Conservation (phyloP, 2,888 invertebrate genomes). For the Tridacna crocea region DNA sequence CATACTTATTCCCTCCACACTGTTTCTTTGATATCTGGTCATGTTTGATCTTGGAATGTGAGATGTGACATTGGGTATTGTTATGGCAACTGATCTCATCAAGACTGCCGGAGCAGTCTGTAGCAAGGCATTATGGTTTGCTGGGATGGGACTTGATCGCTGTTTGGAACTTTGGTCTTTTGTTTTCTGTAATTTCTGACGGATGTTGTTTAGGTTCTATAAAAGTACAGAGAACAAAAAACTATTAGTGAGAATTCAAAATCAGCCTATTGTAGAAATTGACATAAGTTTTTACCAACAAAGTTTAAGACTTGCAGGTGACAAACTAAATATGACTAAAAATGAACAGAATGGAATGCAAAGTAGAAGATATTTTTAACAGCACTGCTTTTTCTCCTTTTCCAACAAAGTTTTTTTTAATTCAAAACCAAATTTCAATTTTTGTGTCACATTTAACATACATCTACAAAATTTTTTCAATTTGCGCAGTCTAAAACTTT, state of each 20-base stretch:
- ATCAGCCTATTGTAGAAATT: neutral
- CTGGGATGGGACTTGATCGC: constrained; percentile 85
- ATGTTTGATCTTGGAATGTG: constrained; percentile 86
- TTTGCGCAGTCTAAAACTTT: no score
- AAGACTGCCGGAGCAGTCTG: constrained; percentile 75
- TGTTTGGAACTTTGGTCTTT: constrained; percentile 68
- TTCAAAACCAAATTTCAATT: no score
- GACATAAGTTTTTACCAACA: neutral
- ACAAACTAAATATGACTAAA: no score
- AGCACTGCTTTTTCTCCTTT: neutral
- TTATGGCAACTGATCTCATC: constrained; percentile 73
- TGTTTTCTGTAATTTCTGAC: constrained; percentile 57
- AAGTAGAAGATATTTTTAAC: neutral
- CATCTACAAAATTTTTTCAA: no score
- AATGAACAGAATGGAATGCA: neutral
- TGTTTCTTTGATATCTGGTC: constrained; percentile 90
- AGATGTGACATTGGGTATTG: constrained; percentile 85
- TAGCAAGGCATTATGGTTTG: constrained; percentile 85
- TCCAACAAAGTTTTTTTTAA: no score
- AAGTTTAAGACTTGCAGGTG: neutral
- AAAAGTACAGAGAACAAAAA: no score
- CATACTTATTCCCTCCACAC: constrained; percentile 94
- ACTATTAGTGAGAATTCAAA: neutral
- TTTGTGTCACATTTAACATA: no score
- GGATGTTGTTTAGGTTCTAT: constrained; percentile 53